Percentiles rank a stretch among this genome's conserved stretches.
Conservation (phyloP, 2,113 vertebrate genomes). For the Phaethon lepturus region DNA sequence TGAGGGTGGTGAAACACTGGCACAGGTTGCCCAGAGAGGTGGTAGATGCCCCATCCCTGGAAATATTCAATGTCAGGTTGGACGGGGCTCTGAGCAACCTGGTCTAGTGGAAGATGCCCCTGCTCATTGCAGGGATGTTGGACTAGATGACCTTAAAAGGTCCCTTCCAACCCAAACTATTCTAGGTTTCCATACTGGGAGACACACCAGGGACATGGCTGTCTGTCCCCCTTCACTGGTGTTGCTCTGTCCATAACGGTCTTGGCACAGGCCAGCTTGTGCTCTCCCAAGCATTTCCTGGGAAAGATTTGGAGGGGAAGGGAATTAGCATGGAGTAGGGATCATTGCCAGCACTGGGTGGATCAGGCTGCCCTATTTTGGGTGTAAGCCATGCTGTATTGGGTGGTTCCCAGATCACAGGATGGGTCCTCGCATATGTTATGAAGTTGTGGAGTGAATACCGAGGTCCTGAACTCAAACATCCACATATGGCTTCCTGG, state of each 20-base stretch:
- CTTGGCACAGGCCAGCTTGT: not conserved
- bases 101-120: too few relatives aligned
- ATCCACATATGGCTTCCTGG: not conserved
- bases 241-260: rapidly evolving
- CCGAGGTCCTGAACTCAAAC: not conserved
- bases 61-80: too few relatives aligned
- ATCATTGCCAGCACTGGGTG: not conserved
- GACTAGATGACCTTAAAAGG: too few relatives aligned
- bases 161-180: too few relatives aligned
- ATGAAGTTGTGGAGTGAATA: not conserved
- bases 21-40: too few relatives aligned
- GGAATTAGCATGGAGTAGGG: not conserved
- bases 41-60: too few relatives aligned
- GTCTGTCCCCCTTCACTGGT: not conserved
- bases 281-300: not conserved
- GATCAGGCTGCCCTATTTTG: not conserved
- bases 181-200: not conserved
- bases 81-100: too few relatives aligned
- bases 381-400: not conserved
- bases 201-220: rapidly evolving
- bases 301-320: not conserved
- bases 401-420: not conserved
- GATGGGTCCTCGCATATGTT: not conserved
- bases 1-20: too few relatives aligned
- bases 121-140: too few relatives aligned